Base-by-base conservation (phyloP, 2,888 invertebrate species). In the Psylliodes chrysocephalus region DNA sequence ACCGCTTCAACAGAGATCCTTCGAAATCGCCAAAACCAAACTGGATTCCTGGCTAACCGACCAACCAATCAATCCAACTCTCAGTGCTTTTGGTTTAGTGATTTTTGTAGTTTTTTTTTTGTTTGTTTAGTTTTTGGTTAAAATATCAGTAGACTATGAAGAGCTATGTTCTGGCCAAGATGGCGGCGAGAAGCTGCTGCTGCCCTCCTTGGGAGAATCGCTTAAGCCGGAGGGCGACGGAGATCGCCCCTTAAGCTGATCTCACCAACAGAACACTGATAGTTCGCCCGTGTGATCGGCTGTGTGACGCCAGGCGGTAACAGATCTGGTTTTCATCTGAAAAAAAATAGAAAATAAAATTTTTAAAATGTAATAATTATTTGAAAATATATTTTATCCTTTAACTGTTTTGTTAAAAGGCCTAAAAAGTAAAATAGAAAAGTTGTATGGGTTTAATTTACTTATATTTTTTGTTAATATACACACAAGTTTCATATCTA, bases 181-280 rank as follows among this genome's bases (percentile, higher is more conserved):
- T 18, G 74, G 69, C 63, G 75, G 75, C 68, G 76, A 28, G 28
- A 25, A 59, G 17, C 22, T 22, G 22, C 22, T 49, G 66, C 75
- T 75, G 67, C 70, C 73, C 69, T 70, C 61, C 62, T 64, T 59
- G 22, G 73, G 60, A 19, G 71, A 56, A 66, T 68, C 67, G 54
- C 68, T 70, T 60, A 67, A 52, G 42, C 68, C 62, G 44, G 73
- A 69, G 78, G 79, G 78, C 78, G 78, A 76, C 56, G 69, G 65
- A 18, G 78, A 73, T 65, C 80, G 79, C 79, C 81, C 82, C 71
- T 71, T 72, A 60, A 79, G 77, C 79, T 77, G 77, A 74, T 81
- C 81, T 91, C 91, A 92, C 91, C 92, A 92, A 84, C 91, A 91
- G 84, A 90, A 91, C 67, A 92, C 91, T 75, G 91, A 90, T 72